Evolutionary conservation across 2,797 vertebrate species (phyloP).

Genomic region (Loriculus beryllinus): DNA sequence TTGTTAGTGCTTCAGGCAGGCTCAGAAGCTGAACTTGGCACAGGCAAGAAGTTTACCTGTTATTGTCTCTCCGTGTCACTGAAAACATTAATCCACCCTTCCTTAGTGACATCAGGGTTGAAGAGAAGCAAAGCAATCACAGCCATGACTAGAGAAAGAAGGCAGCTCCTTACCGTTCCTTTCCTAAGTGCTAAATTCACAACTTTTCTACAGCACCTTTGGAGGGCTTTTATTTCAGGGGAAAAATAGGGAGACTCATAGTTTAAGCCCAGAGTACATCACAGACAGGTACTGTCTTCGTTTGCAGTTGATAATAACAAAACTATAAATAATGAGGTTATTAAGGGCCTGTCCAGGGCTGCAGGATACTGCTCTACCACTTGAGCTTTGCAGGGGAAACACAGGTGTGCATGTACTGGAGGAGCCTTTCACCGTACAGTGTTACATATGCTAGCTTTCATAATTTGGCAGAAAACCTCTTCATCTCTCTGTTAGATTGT

Average conservation of each 20-base stretch:
- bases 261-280: neutral
- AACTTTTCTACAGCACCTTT: neutral
- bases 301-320: neutral
- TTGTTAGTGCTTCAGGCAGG: neutral
- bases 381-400: neutral
- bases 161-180: neutral
- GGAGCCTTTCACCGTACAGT: neutral
- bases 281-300: neutral
- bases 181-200: neutral
- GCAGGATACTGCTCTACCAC: rapidly evolving
- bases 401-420: rapidly evolving
- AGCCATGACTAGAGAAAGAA: neutral
- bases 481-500: neutral
- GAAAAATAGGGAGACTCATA: neutral
- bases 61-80: neutral
- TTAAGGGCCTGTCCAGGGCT: neutral
- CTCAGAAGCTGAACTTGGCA: neutral
- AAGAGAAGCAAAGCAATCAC: neutral
- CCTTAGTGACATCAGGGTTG: neutral
- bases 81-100: neutral
- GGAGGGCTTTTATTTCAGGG: neutral
- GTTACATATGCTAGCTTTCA: neutral
- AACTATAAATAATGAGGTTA: neutral
- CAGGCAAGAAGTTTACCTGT: neutral
- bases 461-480: neutral